Evolutionary conservation across 2,888 invertebrate genomes (phyloP).

Genomic region (Ennomos fuscantarius): DNA sequence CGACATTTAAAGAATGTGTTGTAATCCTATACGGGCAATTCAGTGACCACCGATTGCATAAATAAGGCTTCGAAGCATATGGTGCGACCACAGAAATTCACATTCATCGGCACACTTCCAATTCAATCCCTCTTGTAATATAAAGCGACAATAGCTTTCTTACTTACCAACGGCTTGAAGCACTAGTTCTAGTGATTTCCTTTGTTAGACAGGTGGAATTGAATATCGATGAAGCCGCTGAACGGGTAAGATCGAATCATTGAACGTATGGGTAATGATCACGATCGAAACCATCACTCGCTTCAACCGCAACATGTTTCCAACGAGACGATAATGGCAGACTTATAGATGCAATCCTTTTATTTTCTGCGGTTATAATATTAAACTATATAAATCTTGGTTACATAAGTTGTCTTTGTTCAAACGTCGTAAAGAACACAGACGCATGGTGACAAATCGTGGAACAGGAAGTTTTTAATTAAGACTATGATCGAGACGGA

Average conservation of each 20-base stretch:
- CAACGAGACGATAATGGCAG: slow-evolving; percentile 79
- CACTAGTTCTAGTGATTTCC: slow-evolving; percentile 46
- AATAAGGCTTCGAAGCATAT: slow-evolving; percentile 74
- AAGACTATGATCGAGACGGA: slow-evolving; percentile 37
- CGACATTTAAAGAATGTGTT: slow-evolving; percentile 52
- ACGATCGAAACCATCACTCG: slow-evolving; percentile 72
- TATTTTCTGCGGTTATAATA: slow-evolving; percentile 68
- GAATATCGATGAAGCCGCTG: slow-evolving; percentile 64
- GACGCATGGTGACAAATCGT: slow-evolving; percentile 21
- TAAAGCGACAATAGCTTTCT: slow-evolving; percentile 71
- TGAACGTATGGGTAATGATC: slow-evolving; percentile 68
- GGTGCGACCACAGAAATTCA: slow-evolving; percentile 74
- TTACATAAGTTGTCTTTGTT: slow-evolving; percentile 44
- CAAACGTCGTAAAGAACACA: neutral
- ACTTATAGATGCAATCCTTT: slow-evolving; percentile 53
- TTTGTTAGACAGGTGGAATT: slow-evolving; percentile 56
- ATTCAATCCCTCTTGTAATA: slow-evolving; percentile 62
- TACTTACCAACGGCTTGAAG: slow-evolving; percentile 60
- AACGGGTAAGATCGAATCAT: slow-evolving; percentile 45
- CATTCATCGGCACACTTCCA: slow-evolving; percentile 67
- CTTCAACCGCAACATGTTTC: slow-evolving; percentile 75
- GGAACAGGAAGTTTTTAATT: slow-evolving; percentile 47
- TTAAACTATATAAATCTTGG: slow-evolving; percentile 59
- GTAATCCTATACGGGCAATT: slow-evolving; percentile 69
- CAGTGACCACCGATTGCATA: slow-evolving; percentile 74